Percentiles rank a stretch among this genome's conserved stretches.
Evolutionary conservation across 1,140 invertebrate species (phyloP).

Genomic region (Papilio dardanus): DNA sequence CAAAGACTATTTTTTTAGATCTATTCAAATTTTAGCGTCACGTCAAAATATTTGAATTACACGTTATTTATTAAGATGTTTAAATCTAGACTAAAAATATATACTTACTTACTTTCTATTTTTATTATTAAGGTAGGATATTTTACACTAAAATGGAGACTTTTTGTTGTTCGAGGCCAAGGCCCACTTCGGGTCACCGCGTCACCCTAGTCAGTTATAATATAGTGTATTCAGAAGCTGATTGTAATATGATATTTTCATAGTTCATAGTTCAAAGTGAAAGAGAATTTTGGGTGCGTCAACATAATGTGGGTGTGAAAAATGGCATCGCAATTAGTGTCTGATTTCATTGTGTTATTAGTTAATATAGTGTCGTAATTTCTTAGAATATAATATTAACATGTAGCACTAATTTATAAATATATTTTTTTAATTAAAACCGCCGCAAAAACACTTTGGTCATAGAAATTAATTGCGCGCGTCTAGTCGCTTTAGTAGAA

Average conservation of each 20-base stretch:
- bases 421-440: background rate
- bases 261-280: background rate
- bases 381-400: constrained; percentile 22
- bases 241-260: background rate
- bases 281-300: constrained; percentile 40
- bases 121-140: too few relatives aligned
- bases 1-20: too few relatives aligned
- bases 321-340: constrained; percentile 42
- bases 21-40: too few relatives aligned
- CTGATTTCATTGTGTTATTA: constrained; percentile 36
- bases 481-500: too few relatives aligned
- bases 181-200: too few relatives aligned
- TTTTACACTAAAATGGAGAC: too few relatives aligned
- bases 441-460: background rate
- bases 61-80: too few relatives aligned
- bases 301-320: constrained; percentile 37
- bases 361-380: background rate
- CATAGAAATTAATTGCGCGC: background rate
- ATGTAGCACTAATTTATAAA: background rate
- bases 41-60: too few relatives aligned
- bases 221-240: background rate
- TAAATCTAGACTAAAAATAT: too few relatives aligned
- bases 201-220: too few relatives aligned
- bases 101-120: too few relatives aligned
- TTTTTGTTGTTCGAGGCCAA: too few relatives aligned